Evolutionary conservation across 2,888 invertebrate species (phyloP).

Genomic region (Busseola fusca): DNA sequence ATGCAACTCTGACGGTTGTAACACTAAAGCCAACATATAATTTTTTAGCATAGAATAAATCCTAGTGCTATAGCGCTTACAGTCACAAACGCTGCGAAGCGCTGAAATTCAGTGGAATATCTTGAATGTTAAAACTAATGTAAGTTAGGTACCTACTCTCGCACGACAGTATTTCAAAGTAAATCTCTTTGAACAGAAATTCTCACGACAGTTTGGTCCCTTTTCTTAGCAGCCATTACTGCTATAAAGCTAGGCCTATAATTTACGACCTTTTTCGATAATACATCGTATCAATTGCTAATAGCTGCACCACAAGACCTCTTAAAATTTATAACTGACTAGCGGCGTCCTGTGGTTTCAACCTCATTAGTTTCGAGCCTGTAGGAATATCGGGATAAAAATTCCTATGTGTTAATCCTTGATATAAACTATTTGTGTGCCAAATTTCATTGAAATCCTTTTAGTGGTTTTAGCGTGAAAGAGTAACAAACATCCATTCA

Average conservation of each 20-base stretch:
- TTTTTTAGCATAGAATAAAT: slow-evolving; percentile 21
- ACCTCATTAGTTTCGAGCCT: too few species aligned
- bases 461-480: too few species aligned
- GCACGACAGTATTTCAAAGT: too few species aligned
- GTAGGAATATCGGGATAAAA: too few species aligned
- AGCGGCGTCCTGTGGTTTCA: too few species aligned
- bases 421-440: too few species aligned
- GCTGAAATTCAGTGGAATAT: slow-evolving; percentile 35
- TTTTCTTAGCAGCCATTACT: not conserved
- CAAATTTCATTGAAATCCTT: too few species aligned
- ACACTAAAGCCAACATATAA: slow-evolving; percentile 17
- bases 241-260: not conserved
- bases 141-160: not conserved
- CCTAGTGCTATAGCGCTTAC: slow-evolving; percentile 25
- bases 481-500: too few species aligned
- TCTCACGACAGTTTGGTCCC: not conserved
- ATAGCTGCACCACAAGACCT: not conserved
- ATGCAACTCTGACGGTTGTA: not conserved
- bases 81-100: slow-evolving; percentile 5
- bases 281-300: not conserved
- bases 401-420: too few species aligned
- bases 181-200: slow-evolving; percentile 12
- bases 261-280: not conserved
- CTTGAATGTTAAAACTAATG: slow-evolving; percentile 21
- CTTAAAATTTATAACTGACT: too few species aligned